Evolutionary conservation across 2,888 invertebrate genomes (phyloP).

Genomic region (Tyria jacobaeae): DNA sequence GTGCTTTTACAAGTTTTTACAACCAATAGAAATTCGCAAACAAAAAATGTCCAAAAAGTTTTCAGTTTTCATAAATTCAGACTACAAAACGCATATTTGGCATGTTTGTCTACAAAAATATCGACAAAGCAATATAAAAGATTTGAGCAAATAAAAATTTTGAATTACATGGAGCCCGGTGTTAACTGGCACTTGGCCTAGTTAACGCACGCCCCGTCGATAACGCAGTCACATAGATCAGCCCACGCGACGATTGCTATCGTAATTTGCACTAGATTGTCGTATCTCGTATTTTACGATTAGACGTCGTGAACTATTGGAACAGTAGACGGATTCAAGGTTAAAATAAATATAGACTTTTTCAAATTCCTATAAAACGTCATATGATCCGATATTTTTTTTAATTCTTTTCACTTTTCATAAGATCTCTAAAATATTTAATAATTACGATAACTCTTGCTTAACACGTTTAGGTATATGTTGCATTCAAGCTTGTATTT

Average conservation of each 20-base stretch:
- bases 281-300: constrained; percentile 21
- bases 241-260: constrained; percentile 57
- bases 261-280: constrained; percentile 38
- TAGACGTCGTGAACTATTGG: constrained; percentile 20
- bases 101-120: neutral
- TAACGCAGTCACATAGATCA: constrained; percentile 56
- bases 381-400: no score
- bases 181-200: constrained; percentile 49
- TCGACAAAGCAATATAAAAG: neutral
- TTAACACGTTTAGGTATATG: no score
- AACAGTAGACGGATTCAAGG: neutral
- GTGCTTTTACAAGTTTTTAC: neutral
- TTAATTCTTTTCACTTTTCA: no score
- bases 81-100: neutral
- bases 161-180: constrained; percentile 11
- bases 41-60: neutral
- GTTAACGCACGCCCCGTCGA: constrained; percentile 54
- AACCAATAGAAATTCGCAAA: neutral
- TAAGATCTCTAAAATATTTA: no score
- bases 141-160: neutral
- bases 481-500: no score
- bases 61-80: no score
- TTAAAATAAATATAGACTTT: neutral
- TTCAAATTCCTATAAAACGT: neutral
- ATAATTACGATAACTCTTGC: no score